Conservation (phyloP, 2,113 vertebrate species). For the Ptilonorhynchus violaceus region DNA sequence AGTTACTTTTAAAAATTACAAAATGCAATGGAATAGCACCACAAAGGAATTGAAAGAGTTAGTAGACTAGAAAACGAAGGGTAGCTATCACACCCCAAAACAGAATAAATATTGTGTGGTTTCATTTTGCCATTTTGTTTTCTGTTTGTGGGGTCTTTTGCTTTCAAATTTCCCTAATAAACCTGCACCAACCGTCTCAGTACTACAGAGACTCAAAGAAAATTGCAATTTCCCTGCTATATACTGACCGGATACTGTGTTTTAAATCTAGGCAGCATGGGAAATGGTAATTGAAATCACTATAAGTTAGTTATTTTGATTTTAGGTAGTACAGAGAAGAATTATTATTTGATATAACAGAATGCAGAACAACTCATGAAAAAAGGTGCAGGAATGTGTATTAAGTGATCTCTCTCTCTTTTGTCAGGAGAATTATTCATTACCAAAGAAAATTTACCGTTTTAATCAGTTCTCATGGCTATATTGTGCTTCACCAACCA, state of each 20-base stretch:
- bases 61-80: constrained; percentile 15
- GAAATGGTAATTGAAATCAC: constrained; percentile 30
- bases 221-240: background rate
- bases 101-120: background rate
- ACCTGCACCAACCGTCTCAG: background rate
- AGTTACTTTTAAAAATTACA: background rate
- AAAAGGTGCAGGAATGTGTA: background rate
- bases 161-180: constrained; percentile 42
- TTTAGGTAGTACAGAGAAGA: constrained; percentile 10
- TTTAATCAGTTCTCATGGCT: background rate
- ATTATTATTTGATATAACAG: background rate
- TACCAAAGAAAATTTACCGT: background rate
- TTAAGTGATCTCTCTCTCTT: background rate
- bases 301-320: constrained; percentile 28
- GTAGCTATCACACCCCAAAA: background rate
- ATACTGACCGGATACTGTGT: background rate
- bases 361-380: background rate
- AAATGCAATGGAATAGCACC: background rate
- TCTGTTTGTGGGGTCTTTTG: background rate
- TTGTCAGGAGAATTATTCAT: background rate
- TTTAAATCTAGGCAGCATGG: constrained; percentile 17
- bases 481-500: background rate
- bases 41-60: background rate
- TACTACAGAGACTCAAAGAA: constrained; percentile 17
- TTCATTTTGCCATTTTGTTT: background rate